Evolutionary conservation across 2,797 vertebrate species (phyloP).

Genomic region (Clarias fuscus): DNA sequence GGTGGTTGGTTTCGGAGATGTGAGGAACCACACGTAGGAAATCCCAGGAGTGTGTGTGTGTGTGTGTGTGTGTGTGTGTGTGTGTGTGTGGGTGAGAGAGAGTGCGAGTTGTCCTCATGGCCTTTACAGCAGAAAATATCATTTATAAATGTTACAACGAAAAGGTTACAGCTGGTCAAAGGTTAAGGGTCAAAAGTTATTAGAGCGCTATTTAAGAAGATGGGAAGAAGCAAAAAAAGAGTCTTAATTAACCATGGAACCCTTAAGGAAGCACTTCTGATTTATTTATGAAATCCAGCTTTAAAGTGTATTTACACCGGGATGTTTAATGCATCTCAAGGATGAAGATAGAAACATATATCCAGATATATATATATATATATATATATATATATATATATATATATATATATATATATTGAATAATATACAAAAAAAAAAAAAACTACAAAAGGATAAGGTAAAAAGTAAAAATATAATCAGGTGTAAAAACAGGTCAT

Average conservation of each 20-base stretch:
- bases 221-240: not conserved
- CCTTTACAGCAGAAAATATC: not conserved
- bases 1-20: constrained; percentile 43
- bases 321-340: not conserved
- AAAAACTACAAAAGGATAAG: not conserved
- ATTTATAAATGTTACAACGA: not conserved
- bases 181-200: not conserved
- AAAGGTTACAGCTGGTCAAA: not conserved
- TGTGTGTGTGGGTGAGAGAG: not conserved
- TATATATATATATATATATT: not conserved
- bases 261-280: not conserved
- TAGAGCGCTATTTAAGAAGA: not conserved
- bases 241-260: not conserved
- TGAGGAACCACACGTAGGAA: not conserved
- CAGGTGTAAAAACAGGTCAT: not conserved
- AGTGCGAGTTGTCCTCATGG: not conserved
- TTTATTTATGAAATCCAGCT: not conserved
- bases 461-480: not conserved
- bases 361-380: not conserved
- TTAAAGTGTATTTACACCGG: not conserved
- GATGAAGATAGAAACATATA: not conserved
- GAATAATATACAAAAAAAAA: not conserved
- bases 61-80: not conserved
- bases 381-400: not conserved
- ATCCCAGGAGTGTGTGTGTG: not conserved